Conservation (phyloP, 2,888 invertebrate species). For the Dryobota labecula region DNA sequence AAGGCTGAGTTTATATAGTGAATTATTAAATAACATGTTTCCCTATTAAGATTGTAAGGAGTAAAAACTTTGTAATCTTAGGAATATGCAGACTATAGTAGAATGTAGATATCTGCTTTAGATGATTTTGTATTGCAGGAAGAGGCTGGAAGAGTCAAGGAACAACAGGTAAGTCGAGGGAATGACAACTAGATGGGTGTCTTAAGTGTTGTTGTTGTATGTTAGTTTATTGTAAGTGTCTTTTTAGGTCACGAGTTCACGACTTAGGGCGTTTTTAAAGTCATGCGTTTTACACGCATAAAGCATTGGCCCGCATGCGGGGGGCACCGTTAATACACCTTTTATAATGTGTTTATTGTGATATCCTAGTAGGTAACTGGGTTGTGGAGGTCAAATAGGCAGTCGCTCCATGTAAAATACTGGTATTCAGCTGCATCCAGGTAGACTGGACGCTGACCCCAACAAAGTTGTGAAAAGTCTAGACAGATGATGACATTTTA, state of each 20-base stretch:
- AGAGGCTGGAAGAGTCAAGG: slow-evolving; percentile 38
- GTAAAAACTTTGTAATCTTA: neutral
- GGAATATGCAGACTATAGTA: slow-evolving; percentile 5
- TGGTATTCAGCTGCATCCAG: neutral
- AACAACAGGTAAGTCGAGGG: slow-evolving; percentile 38
- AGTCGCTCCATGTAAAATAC: neutral
- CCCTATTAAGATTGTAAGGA: neutral
- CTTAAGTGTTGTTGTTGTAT: slow-evolving; percentile 16
- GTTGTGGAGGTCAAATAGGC: neutral
- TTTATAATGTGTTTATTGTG: neutral
- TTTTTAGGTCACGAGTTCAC: slow-evolving; percentile 15
- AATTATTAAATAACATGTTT: neutral
- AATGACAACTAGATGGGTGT: slow-evolving; percentile 24
- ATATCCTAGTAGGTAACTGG: neutral
- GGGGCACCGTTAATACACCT: neutral
- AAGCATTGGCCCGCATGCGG: slow-evolving; percentile 3
- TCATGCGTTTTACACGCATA: neutral
- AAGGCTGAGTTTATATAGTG: neutral
- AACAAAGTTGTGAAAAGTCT: too few relatives aligned
- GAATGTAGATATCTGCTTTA: slow-evolving; percentile 39
- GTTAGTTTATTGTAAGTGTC: slow-evolving; percentile 6
- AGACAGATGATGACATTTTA: neutral
- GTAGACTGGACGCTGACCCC: neutral
- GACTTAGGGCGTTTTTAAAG: neutral
- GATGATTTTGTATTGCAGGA: slow-evolving; percentile 35